Percentiles rank a stretch among this genome's conserved stretches.
Conservation (phyloP, 2,113 vertebrate genomes). For the Geococcyx californianus region DNA sequence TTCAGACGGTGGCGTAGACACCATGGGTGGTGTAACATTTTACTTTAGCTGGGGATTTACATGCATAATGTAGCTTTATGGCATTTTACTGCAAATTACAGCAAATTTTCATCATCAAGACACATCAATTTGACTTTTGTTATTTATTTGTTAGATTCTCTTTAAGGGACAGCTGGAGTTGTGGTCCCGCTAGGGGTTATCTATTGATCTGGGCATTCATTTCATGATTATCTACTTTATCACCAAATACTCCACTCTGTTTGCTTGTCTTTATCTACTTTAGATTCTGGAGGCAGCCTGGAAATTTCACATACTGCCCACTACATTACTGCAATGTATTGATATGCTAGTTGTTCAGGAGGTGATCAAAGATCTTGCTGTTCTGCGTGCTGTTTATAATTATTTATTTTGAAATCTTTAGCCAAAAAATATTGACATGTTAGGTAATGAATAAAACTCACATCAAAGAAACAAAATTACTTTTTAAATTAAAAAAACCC, state of each 20-base stretch:
- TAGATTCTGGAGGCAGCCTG: conserved; percentile 43
- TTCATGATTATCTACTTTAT: conserved; percentile 60
- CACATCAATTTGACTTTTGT: conserved; percentile 31
- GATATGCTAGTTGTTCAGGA: conserved; percentile 58
- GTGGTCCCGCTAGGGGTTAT: conserved; percentile 3
- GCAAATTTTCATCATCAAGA: neutral
- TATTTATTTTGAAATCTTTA: conserved; percentile 42
- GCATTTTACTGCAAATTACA: neutral
- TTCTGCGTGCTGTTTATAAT: conserved; percentile 11
- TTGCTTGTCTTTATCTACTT: conserved; percentile 40
- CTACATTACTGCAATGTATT: conserved; percentile 65
- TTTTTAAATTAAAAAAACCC: neutral
- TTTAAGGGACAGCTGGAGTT: conserved; percentile 44
- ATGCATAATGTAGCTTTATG: neutral
- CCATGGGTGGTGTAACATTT: neutral
- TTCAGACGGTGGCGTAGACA: neutral
- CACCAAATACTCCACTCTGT: conserved; percentile 30
- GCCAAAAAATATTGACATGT: conserved; percentile 59
- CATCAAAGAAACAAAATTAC: conserved; percentile 14
- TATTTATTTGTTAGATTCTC: conserved; percentile 54
- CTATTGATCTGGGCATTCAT: conserved; percentile 56
- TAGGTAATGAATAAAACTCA: conserved; percentile 43
- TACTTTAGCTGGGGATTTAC: neutral
- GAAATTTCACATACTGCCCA: conserved; percentile 10
- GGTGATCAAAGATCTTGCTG: conserved; percentile 2